phyloP scores from a whole-genome alignment of 2,888 invertebrate species.

The Callosobruchus maculatus region DNA sequence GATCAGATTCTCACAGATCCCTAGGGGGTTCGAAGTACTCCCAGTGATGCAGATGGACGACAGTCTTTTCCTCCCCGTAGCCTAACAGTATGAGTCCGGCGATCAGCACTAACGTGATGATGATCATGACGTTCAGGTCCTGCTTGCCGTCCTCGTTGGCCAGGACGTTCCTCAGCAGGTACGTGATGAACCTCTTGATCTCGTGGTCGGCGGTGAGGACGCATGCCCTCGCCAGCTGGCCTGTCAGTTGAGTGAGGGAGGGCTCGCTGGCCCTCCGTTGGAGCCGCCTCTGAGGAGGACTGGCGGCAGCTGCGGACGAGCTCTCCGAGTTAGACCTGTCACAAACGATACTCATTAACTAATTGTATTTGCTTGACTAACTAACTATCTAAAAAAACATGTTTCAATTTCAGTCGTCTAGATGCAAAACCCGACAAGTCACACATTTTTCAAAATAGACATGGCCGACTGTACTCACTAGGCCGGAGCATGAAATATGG shows the following conservation, averaged over 20 bases:
- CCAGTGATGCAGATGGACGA: conserved; percentile 81
- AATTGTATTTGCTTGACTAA: conserved; percentile 8
- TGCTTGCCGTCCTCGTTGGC: conserved; percentile 63
- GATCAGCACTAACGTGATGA: conserved; percentile 74
- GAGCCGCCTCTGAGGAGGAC: conserved; percentile 17
- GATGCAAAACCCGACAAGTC: too few relatives aligned
- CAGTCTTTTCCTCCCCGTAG: conserved; percentile 62
- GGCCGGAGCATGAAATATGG: too few relatives aligned
- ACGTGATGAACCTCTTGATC: conserved; percentile 65
- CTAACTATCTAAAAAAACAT: too few relatives aligned
- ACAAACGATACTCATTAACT: not conserved
- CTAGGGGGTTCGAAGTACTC: conserved; percentile 84
- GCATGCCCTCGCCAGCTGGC: conserved; percentile 68
- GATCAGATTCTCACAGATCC: conserved; percentile 42
- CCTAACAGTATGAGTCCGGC: conserved; percentile 75
- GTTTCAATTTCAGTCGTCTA: too few relatives aligned
- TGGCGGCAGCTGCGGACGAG: conserved; percentile 17
- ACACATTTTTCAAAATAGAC: too few relatives aligned
- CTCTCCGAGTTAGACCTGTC: conserved; percentile 38
- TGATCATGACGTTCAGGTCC: conserved; percentile 71
- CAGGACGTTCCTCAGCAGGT: conserved; percentile 58
- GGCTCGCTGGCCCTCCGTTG: conserved; percentile 55
- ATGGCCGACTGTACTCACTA: too few relatives aligned
- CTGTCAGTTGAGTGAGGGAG: conserved; percentile 65
- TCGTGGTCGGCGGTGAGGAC: conserved; percentile 61